These are phyloP conservation scores for Metopolophium dirhodum DNA, from an alignment of 1,140 invertebrate genomes.

Conservation along the genomic window DNA sequence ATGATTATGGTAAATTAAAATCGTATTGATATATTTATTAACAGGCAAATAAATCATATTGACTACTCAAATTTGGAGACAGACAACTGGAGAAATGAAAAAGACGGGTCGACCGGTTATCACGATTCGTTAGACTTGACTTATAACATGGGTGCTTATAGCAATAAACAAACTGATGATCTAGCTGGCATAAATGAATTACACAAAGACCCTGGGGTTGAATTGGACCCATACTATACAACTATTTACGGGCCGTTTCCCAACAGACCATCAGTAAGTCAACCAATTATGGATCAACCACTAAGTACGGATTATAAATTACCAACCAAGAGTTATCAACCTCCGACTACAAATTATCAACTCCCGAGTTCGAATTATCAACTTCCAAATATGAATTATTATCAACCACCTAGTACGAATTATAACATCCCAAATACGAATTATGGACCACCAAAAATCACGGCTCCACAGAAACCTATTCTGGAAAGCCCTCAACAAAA, in stretches of 20 bases:
- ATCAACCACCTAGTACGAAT: neutral
- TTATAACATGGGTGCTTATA: neutral
- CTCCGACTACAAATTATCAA: neutral
- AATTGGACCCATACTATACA: neutral
- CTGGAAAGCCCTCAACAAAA: neutral
- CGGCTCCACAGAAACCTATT: neutral
- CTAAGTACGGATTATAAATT: neutral
- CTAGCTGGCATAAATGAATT: neutral
- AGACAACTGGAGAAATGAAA: neutral
- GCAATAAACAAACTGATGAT: neutral
- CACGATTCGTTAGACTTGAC: neutral
- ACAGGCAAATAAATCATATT: neutral
- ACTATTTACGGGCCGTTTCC: neutral
- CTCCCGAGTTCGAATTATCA: neutral
- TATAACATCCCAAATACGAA: neutral
- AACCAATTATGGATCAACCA: neutral
- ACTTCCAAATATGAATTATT: too few relatives aligned
- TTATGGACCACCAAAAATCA: neutral
- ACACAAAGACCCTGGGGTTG: neutral
- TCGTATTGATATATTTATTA: neutral
- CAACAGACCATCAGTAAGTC: neutral
- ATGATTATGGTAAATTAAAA: neutral
- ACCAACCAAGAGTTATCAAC: neutral
- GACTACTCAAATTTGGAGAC: neutral
- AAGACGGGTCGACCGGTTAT: neutral